Base-by-base conservation (phyloP, 2,797 vertebrate genomes). In the Epinephelus malabaricus region DNA sequence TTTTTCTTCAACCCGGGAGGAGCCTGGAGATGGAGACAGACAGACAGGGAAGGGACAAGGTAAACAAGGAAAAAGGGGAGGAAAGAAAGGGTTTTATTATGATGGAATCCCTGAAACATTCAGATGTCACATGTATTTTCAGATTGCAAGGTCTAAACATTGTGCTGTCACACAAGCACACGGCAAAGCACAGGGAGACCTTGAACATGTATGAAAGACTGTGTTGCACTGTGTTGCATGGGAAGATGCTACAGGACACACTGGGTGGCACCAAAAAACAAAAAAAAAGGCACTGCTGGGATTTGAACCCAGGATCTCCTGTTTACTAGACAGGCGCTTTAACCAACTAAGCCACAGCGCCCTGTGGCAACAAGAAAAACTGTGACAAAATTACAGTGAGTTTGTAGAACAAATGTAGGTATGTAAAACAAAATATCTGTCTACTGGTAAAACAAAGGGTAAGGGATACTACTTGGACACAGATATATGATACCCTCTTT, bases 1-100 rank as follows among this genome's bases (percentile, higher is more conserved):
- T 99, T 99, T 93, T 98, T 99, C 94, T 99, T 99, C 66, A 99
- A 93, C 49, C 98, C 98, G 38, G 98, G 98, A 79, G 98, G 98
- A 87, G 97, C 97, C 98, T 99, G 81, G 4, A 82, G 53, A 66
- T 60, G 25, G 27, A 8, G 34, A 68, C 7, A 61, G 2, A 76
- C 27, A 58, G 58, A 47, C 13, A 27, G 21, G 11, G 4, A 25
- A 38, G 4, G 49, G 14, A 64, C 6, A 49, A 15, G 14, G 38
- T 38, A 61, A 75, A 79, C 17, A 43, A 54, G 19, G n/a, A 45
- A 1, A 50, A 6, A 62, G 27, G 3, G 25, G 38, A 27, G 53
- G 13, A 62, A 51, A 30, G 6, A 63, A 25, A 6, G 2, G 19
- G 1, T 46, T 59, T 30, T 25, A 47, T 11, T 51, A 10, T 15